Evolutionary conservation across 1,140 invertebrate species (phyloP), one percentile per base, ranked within the genome.

Genomic region (Meloidogyne floridensis): DNA sequence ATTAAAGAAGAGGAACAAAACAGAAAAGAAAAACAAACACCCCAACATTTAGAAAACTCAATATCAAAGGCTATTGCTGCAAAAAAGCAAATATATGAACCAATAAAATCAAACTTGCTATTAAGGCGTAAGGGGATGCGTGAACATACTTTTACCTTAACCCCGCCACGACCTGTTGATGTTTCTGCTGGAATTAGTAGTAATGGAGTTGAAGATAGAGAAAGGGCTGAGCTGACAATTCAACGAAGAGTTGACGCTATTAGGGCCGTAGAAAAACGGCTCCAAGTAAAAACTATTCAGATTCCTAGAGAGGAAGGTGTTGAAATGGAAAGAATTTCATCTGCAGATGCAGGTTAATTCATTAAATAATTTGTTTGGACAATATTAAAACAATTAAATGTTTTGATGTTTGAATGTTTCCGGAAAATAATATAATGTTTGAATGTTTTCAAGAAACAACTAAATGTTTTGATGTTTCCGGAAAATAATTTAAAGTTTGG

Each of bases 141-240:
- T n/a, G 77, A 79, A 47, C 51, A 71, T 4, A 79, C 77, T 7
- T 69, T 79, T 43, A 79, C 77, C 2, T 47, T 79, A n/a, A 65
- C 72, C 43, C 77, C 77, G n/a, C 59, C 59, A 56, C 42, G n/a
- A 65, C 59, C 59, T 65, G 59, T 65, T 65, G 59, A 65, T 65
- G 59, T 65, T 65, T 65, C n/a, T 3, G n/a, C n/a, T 65, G n/a
- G n/a, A 18, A n/a, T n/a, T 65, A 11, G n/a, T n/a, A 65, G 15
- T n/a, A 65, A 6, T n/a, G n/a, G 7, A 65, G 1, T 65, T n/a
- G 59, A 65, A 8, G 59, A 65, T 6, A 10, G 77, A 11, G 56
- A 79, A 71, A 69, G 51, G 15, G 59, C 77, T 20, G 77, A 79
- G 72, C 11, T 79, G 20, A 72, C 77, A n/a, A 79, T 79, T 18